A percentile compares a stretch with the other conserved stretches of the same genome.
These are phyloP conservation scores for Clitarchus hookeri DNA, from an alignment of 2,888 invertebrate genomes.

Conservation along the genomic window DNA sequence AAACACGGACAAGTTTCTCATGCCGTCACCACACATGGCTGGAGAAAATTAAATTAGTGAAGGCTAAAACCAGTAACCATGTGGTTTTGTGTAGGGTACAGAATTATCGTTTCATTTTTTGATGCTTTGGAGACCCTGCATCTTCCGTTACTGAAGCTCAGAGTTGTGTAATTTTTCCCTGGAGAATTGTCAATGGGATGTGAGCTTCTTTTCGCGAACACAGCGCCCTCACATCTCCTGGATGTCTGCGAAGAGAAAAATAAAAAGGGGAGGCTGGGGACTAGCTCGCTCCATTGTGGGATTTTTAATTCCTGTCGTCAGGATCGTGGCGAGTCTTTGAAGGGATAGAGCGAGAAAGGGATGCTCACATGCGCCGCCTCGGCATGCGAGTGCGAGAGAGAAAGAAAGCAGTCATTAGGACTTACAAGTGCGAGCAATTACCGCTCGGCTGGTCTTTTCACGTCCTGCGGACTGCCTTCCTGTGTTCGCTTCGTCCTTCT, in stretches of 20 bases:
- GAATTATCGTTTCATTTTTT: no score
- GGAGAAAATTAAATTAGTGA: no score
- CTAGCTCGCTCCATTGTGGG: background rate
- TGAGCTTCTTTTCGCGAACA: no score
- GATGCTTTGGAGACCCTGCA: no score
- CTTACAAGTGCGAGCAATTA: slow-evolving; percentile 10
- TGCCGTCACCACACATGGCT: no score
- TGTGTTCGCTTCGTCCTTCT: background rate
- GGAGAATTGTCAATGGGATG: no score
- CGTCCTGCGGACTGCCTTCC: background rate
- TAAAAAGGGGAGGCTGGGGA: background rate
- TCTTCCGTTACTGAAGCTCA: no score
- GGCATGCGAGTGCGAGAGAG: background rate
- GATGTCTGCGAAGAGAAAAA: background rate
- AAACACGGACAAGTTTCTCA: no score
- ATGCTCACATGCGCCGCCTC: background rate
- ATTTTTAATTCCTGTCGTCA: background rate
- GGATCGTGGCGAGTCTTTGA: background rate
- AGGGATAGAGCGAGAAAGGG: background rate
- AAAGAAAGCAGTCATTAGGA: background rate
- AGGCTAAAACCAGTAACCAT: no score
- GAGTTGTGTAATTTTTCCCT: no score
- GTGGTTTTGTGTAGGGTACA: no score
- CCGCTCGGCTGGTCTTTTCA: background rate
- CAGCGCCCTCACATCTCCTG: no score